phyloP scores from a whole-genome alignment of 2,113 vertebrate genomes.

The Chinchilla lanigera region DNA sequence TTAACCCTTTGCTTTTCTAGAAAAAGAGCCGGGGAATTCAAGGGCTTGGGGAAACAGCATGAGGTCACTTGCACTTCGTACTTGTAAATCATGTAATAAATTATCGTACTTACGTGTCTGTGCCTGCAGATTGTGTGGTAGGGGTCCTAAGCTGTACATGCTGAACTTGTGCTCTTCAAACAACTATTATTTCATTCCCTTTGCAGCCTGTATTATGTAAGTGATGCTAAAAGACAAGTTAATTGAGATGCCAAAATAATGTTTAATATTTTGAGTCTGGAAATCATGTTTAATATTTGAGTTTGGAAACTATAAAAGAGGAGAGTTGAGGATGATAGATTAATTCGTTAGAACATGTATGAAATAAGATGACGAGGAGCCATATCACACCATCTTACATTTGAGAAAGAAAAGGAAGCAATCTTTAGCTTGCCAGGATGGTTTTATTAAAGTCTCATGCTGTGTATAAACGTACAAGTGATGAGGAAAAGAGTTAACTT shows the following conservation, averaged over 20 bases:
- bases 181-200: not conserved
- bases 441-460: conserved; percentile 88
- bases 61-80: not conserved
- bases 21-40: not conserved
- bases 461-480: conserved; percentile 82
- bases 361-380: not conserved
- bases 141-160: not conserved
- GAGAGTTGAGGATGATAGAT: not conserved
- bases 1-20: conserved; percentile 35
- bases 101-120: not conserved
- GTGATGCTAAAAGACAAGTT: not conserved
- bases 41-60: not conserved
- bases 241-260: not conserved
- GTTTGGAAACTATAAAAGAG: not conserved
- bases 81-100: conserved; percentile 52
- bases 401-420: not conserved
- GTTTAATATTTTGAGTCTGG: not conserved
- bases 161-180: not conserved
- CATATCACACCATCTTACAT: not conserved
- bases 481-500: conserved; percentile 69
- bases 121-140: not conserved
- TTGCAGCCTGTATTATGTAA: not conserved
- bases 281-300: not conserved
- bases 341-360: not conserved
- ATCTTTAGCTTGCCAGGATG: conserved; percentile 74